These are phyloP conservation scores for Ornithoptera priamus DNA, from an alignment of 2,888 invertebrate genomes.

Conservation along the genomic window DNA sequence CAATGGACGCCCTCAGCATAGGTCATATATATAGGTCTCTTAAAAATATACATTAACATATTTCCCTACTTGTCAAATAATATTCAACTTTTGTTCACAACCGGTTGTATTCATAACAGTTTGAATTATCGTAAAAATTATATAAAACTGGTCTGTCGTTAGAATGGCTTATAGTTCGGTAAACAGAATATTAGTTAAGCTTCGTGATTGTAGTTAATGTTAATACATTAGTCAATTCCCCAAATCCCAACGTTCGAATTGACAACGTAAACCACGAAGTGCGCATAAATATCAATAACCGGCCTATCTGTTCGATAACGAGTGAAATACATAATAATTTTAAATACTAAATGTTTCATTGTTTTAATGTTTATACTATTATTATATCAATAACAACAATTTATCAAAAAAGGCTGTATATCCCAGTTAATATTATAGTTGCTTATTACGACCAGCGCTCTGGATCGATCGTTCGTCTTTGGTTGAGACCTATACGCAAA, in stretches of 20 bases:
- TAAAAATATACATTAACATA: too few species aligned
- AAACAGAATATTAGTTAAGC: neutral
- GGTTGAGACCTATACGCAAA: neutral
- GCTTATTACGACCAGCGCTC: too few species aligned
- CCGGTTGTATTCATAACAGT: too few species aligned
- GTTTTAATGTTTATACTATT: too few species aligned
- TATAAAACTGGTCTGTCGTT: neutral
- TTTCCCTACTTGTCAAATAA: too few species aligned
- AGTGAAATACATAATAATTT: conserved; percentile 1
- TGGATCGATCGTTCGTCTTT: neutral
- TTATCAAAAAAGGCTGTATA: too few species aligned
- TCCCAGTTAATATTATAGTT: too few species aligned
- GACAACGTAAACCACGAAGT: conserved; percentile 2
- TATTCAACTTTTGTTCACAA: too few species aligned
- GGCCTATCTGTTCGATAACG: neutral
- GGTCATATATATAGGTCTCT: too few species aligned
- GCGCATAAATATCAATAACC: conserved; percentile 1
- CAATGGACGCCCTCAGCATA: too few species aligned
- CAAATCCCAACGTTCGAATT: neutral
- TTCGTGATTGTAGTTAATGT: neutral
- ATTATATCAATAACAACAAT: too few species aligned
- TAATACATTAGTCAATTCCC: conserved; percentile 7
- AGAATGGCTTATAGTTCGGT: neutral
- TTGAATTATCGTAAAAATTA: too few species aligned
- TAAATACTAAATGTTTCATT: conserved; percentile 5